These are phyloP conservation scores for Chlorops oryzae DNA, from an alignment of 1,140 invertebrate genomes.

Conservation along the genomic window DNA sequence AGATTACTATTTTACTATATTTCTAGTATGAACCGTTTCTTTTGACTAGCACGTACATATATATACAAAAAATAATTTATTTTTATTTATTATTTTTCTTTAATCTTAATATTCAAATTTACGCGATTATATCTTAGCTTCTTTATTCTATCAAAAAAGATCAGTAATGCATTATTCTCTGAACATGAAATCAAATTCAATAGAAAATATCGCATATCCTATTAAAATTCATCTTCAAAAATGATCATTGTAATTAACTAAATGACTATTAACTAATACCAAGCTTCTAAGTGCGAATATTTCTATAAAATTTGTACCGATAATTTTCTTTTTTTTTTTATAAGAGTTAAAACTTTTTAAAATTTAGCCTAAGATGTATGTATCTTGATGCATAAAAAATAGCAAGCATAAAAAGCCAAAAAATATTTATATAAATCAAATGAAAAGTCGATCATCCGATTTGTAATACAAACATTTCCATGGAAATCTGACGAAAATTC, in stretches of 20 bases:
- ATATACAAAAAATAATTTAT: not conserved
- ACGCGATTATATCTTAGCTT: not conserved
- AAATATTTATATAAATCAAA: no score
- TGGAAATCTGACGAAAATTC: no score
- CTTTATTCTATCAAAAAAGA: no score
- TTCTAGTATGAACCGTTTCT: slow-evolving; percentile 25
- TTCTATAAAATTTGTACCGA: not conserved
- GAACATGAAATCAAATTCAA: not conserved
- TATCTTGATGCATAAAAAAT: not conserved
- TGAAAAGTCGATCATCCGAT: no score
- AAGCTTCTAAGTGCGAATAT: no score
- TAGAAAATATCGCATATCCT: not conserved
- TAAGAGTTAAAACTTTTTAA: not conserved
- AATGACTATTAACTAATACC: no score
- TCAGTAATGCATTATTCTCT: not conserved
- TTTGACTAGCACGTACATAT: slow-evolving; percentile 18
- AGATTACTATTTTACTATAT: slow-evolving; percentile 32
- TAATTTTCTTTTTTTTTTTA: not conserved
- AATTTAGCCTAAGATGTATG: not conserved
- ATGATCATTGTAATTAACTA: not conserved
- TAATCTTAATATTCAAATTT: not conserved
- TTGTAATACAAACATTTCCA: no score
- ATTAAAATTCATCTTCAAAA: not conserved
- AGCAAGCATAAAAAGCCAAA: not conserved
- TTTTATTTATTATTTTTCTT: slow-evolving; percentile 11